Conservation (phyloP, 1,140 invertebrate genomes). For the Drosophila arizonae region DNA sequence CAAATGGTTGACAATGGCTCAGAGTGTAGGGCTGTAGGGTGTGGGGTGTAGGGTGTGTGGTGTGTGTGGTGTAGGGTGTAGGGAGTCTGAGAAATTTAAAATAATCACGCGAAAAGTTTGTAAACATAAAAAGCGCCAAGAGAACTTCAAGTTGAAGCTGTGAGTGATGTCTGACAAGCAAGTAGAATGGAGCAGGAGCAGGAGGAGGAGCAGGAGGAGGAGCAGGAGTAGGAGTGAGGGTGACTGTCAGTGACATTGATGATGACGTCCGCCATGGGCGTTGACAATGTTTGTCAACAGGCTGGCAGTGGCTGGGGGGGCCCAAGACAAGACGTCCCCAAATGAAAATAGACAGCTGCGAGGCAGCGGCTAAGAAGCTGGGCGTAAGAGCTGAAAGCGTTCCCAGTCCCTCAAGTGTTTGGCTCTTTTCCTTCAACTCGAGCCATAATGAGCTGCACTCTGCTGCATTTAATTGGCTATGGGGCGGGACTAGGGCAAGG, state of each 20-base stretch:
- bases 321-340: slow-evolving; percentile 46
- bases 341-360: slow-evolving; percentile 59
- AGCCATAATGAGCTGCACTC: slow-evolving; percentile 66
- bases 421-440: slow-evolving; percentile 17
- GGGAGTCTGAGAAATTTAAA: slow-evolving; percentile 19
- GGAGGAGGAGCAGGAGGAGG: not conserved
- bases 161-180: slow-evolving; percentile 60
- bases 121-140: slow-evolving; percentile 44
- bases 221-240: not conserved
- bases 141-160: slow-evolving; percentile 63
- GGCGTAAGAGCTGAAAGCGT: slow-evolving; percentile 17
- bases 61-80: not conserved
- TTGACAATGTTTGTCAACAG: slow-evolving; percentile 75
- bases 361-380: slow-evolving; percentile 27
- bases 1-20: slow-evolving; percentile 28
- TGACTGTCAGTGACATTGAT: slow-evolving; percentile 68
- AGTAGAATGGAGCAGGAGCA: not conserved
- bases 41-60: too few species aligned
- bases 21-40: not conserved
- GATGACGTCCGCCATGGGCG: slow-evolving; percentile 72
- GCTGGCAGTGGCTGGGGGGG: slow-evolving; percentile 19
- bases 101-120: slow-evolving; percentile 63
- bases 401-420: slow-evolving; percentile 44
- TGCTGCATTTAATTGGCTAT: slow-evolving; percentile 66
- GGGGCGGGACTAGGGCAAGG: not conserved